Conservation (phyloP, 2,888 invertebrate genomes). For the Tigriopus californicus region DNA sequence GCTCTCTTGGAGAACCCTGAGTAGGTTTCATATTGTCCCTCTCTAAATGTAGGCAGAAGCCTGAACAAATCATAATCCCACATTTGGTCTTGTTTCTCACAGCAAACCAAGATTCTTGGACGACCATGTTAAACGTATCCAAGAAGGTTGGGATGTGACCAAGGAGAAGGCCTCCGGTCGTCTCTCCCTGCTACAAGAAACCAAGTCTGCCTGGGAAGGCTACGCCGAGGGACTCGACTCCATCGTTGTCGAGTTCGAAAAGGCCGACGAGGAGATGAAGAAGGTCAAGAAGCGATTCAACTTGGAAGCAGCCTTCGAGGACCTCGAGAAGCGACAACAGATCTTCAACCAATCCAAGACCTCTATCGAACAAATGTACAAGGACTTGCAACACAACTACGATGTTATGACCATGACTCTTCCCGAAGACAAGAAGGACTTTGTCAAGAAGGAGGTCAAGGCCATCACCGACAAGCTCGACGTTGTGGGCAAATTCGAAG, state of each 20-base stretch:
- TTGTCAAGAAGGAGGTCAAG: constrained; percentile 19
- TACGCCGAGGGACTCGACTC: constrained; percentile 9
- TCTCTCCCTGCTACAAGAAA: constrained; percentile 17
- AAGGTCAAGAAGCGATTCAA: constrained; percentile 15
- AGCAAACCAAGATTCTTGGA: constrained; percentile 19
- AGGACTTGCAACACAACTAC: constrained; percentile 17
- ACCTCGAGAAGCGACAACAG: constrained; percentile 20
- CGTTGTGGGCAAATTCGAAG: constrained; percentile 19
- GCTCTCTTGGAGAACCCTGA: constrained; percentile 18
- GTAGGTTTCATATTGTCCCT: not conserved
- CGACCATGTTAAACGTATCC: constrained; percentile 19
- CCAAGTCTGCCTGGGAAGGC: constrained; percentile 15
- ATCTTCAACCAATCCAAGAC: constrained; percentile 19
- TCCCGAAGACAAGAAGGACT: constrained; percentile 20
- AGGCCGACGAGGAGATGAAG: constrained; percentile 16
- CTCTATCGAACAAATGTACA: constrained; percentile 17
- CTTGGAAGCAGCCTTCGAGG: constrained; percentile 17
- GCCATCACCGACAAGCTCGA: constrained; percentile 19
- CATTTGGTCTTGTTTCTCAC: not conserved
- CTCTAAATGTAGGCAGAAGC: not conserved
- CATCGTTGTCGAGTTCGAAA: constrained; percentile 13
- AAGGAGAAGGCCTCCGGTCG: constrained; percentile 19
- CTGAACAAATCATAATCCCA: too few species aligned
- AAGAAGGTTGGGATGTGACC: constrained; percentile 19
- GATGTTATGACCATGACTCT: constrained; percentile 17